These are phyloP conservation scores for Bombyx mandarina DNA, from an alignment of 1,140 invertebrate genomes.

Conservation along the genomic window DNA sequence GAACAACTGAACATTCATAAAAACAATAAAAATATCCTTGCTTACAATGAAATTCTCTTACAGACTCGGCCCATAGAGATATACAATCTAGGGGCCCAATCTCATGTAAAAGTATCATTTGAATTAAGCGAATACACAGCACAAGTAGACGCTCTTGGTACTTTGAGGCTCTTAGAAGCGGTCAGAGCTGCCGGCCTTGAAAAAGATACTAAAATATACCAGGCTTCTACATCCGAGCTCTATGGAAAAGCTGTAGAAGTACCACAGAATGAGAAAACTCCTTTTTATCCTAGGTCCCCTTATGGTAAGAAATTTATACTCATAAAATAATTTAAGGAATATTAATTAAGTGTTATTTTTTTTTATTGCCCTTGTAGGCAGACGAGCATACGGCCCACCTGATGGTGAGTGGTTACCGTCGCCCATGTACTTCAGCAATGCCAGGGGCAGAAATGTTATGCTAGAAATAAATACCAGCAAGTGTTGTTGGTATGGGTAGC, in stretches of 20 bases:
- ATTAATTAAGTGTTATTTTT: too few species aligned
- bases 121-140: constrained; percentile 99
- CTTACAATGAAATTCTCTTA: constrained; percentile 5
- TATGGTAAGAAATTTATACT: constrained; percentile 82
- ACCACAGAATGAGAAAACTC: constrained; percentile 97
- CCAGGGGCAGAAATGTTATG: too few species aligned
- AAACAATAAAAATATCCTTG: too few species aligned
- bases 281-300: constrained; percentile 99
- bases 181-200: constrained; percentile 93
- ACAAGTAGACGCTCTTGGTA: constrained; percentile 97
- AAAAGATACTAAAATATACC: constrained; percentile 92
- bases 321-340: too few species aligned
- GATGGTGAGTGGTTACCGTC: too few species aligned
- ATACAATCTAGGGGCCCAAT: constrained; percentile 99
- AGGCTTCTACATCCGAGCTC: constrained; percentile 98
- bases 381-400: too few species aligned
- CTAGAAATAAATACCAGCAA: too few species aligned
- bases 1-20: too few species aligned
- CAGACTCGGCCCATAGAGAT: constrained; percentile 92
- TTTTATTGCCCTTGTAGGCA: too few species aligned
- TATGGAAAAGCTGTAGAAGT: constrained; percentile 98
- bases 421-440: too few species aligned
- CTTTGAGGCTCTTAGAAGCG: constrained; percentile 94
- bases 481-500: too few species aligned
- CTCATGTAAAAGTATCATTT: constrained; percentile 98